Evolutionary conservation across 2,797 vertebrate genomes (phyloP).

Genomic region (Apodemus agrarius): DNA sequence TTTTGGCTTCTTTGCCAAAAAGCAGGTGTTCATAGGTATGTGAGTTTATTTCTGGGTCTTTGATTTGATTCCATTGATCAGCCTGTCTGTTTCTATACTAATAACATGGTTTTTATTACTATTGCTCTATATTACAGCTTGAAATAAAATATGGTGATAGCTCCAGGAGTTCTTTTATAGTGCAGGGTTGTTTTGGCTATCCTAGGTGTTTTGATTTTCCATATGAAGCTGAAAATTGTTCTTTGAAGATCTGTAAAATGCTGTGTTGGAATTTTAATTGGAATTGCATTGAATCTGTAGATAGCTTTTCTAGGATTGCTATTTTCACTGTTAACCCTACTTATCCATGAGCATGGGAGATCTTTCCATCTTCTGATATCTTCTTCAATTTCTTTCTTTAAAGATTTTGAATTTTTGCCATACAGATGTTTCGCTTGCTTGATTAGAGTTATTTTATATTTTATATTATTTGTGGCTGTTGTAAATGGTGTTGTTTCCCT

Average conservation of each 20-base stretch:
- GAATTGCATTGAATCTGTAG: background rate
- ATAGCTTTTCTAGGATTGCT: background rate
- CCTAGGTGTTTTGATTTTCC: background rate
- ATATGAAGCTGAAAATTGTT: background rate
- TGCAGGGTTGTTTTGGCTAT: background rate
- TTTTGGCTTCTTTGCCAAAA: background rate
- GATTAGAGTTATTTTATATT: background rate
- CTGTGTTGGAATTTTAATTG: background rate
- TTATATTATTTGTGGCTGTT: background rate
- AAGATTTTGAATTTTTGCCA: background rate
- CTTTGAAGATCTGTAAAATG: background rate
- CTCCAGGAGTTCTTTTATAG: background rate
- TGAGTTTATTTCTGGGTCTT: background rate
- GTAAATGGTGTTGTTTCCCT: background rate
- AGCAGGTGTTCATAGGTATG: background rate
- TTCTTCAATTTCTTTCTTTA: background rate
- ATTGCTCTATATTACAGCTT: background rate
- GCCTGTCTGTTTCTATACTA: background rate
- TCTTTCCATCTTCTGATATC: background rate
- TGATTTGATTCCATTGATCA: background rate
- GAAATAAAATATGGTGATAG: background rate
- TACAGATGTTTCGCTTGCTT: background rate
- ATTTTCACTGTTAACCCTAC: background rate
- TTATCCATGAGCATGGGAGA: background rate
- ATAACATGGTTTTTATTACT: background rate